A percentile compares a stretch with the other conserved stretches of the same genome.
phyloP scores from a whole-genome alignment of 2,888 invertebrate genomes.

The Cheilosia soror region DNA sequence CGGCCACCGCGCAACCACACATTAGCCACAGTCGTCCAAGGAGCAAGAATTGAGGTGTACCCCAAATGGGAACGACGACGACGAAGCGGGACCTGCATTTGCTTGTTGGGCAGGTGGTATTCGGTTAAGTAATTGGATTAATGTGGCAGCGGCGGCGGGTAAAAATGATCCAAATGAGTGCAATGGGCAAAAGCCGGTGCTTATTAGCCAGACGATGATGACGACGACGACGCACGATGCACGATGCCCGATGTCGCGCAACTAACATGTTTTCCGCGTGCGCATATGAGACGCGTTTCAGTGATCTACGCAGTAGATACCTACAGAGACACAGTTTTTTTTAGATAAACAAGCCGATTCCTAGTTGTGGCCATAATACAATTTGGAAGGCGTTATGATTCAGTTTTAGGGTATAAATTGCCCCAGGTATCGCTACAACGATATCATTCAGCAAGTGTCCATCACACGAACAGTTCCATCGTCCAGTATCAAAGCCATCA shows the following conservation, averaged over 20 bases:
- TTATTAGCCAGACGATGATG: conserved; percentile 41
- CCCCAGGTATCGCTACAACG: conserved; percentile 33
- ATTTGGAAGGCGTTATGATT: conserved; percentile 40
- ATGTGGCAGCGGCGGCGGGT: conserved; percentile 49
- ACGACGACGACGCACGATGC: background rate
- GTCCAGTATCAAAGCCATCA: conserved; percentile 45
- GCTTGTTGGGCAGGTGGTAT: conserved; percentile 56
- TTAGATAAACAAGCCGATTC: conserved; percentile 46
- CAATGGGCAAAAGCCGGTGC: conserved; percentile 15
- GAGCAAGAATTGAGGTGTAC: conserved; percentile 69
- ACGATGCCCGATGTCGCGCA: conserved; percentile 41
- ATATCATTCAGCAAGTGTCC: conserved; percentile 70
- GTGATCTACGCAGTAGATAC: conserved; percentile 49
- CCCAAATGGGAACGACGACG: conserved; percentile 49
- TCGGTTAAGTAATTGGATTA: conserved; percentile 73
- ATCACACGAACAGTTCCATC: conserved; percentile 59
- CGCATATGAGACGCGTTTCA: conserved; percentile 33
- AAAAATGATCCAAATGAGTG: conserved; percentile 42
- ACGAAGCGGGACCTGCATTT: conserved; percentile 35
- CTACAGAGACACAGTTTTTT: background rate
- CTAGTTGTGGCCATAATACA: conserved; percentile 35
- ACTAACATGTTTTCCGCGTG: conserved; percentile 59
- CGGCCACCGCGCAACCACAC: conserved; percentile 10
- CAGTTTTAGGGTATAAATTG: conserved; percentile 55
- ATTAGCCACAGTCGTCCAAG: conserved; percentile 25